Base-by-base conservation (phyloP, 2,888 invertebrate genomes). In the Drosophila pseudotalamancana region DNA sequence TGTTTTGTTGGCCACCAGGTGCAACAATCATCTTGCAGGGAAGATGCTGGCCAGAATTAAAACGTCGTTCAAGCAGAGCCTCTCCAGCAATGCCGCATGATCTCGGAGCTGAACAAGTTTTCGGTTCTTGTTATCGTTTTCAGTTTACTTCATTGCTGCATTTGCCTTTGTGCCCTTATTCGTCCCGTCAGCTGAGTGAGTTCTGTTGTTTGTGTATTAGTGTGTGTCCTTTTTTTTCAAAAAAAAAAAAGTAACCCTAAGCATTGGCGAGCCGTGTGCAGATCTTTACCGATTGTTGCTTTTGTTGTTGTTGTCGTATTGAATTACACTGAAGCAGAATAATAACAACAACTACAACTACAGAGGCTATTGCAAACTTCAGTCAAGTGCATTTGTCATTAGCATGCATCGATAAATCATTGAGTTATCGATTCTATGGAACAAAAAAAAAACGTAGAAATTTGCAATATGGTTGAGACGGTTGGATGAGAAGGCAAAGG, bases 81-180 rank as follows among this genome's bases (percentile, higher is more conserved):
- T 45, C 51, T 53, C 62, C 70, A 68, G 57, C 74, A 46, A 68
- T 54, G 69, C 63, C 55, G 63, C 72, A 59, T 59, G 74, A 72
- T 73, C 69, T 72, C 48, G 49, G 43, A 48, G 45, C 62, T 61
- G 81, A 81, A 81, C 86, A 62, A 70, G 86, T 81, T 80, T 85
- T 57, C 29, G 50, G 57, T 59, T 72, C 63, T 55, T 16, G 31
- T 50, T 56, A 32, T 39, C 39, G 45, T 43, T 59, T 46, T 48
- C 40, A 43, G 48, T 59, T 21, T 25, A 18, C 55, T 62, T 61
- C 31, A 35, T 68, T 64, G 76, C 49, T 57, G 72, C 72, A 61
- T 79, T 69, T 59, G 70, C 66, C 79, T 80, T 86, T 70, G 83
- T 83, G 81, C 86, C 86, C 81, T 86, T 81, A 81, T 81, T 81